Evolutionary conservation across 2,113 vertebrate genomes (phyloP).

Genomic region (Sapayoa aenigma): DNA sequence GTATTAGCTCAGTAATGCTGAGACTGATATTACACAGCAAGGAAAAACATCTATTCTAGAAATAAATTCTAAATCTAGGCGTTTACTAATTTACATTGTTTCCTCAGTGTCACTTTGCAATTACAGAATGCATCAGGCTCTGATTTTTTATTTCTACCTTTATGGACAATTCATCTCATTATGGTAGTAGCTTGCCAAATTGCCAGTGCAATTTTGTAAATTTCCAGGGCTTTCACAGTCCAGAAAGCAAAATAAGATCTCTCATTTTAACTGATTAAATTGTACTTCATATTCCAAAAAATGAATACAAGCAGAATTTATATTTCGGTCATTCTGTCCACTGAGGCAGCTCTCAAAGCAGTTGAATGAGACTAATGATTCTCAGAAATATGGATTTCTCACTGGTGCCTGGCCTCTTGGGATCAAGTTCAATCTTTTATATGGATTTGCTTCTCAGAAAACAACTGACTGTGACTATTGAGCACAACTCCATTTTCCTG

Average conservation of each 20-base stretch:
- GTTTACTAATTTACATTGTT: not conserved
- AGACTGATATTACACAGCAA: not conserved
- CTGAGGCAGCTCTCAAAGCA: not conserved
- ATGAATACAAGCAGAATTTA: not conserved
- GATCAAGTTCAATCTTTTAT: not conserved
- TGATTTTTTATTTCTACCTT: not conserved
- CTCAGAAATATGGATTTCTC: not conserved
- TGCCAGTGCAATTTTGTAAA: not conserved
- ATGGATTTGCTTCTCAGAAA: not conserved
- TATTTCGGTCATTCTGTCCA: not conserved
- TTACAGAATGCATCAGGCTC: not conserved
- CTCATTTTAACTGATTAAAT: conserved; percentile 21
- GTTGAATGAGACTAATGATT: not conserved
- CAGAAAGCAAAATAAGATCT: not conserved
- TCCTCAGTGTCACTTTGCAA: not conserved
- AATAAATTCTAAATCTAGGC: not conserved
- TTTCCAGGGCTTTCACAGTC: not conserved
- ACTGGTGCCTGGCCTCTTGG: not conserved
- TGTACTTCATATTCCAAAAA: not conserved
- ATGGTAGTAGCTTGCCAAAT: not conserved
- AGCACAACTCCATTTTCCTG: not conserved
- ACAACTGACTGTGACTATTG: not conserved
- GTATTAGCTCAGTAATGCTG: not conserved
- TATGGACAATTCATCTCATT: not conserved
- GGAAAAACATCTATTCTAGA: not conserved